Conservation (phyloP, 2,888 invertebrate species). For the Tetanocera ferruginea region DNA sequence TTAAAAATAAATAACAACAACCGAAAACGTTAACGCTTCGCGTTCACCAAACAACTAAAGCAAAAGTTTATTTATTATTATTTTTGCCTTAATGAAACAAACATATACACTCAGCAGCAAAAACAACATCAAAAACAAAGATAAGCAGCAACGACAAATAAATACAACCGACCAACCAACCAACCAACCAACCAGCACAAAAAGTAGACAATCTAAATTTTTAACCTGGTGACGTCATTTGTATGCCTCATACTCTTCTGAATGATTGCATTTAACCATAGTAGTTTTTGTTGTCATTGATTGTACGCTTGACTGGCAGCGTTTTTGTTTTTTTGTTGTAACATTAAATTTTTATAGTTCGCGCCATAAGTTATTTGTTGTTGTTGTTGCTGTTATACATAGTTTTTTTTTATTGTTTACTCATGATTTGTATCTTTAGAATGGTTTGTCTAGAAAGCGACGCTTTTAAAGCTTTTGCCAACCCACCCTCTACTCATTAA, state of each 20-base stretch:
- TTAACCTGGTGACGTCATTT: no score
- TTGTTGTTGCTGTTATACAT: neutral
- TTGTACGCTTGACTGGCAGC: neutral
- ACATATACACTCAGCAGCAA: slow-evolving; percentile 1
- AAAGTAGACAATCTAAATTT: neutral
- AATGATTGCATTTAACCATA: neutral
- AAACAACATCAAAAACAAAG: neutral
- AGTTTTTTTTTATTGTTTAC: neutral
- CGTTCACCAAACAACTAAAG: slow-evolving; percentile 60
- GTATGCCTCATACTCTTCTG: no score
- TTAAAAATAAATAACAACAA: neutral
- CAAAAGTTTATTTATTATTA: slow-evolving; percentile 49
- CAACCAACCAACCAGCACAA: neutral
- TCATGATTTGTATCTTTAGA: no score
- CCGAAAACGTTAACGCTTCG: slow-evolving; percentile 56
- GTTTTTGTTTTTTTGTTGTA: neutral
- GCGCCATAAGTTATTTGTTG: neutral
- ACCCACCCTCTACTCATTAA: no score
- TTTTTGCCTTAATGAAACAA: slow-evolving; percentile 1
- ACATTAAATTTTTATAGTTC: neutral
- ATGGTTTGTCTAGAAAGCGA: no score
- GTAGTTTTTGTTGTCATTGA: slow-evolving; percentile 18
- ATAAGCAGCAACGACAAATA: neutral
- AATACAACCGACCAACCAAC: neutral
- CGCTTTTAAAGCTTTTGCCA: no score